Conservation (phyloP, 2,888 invertebrate genomes). For the Drosophila macrothrix region DNA sequence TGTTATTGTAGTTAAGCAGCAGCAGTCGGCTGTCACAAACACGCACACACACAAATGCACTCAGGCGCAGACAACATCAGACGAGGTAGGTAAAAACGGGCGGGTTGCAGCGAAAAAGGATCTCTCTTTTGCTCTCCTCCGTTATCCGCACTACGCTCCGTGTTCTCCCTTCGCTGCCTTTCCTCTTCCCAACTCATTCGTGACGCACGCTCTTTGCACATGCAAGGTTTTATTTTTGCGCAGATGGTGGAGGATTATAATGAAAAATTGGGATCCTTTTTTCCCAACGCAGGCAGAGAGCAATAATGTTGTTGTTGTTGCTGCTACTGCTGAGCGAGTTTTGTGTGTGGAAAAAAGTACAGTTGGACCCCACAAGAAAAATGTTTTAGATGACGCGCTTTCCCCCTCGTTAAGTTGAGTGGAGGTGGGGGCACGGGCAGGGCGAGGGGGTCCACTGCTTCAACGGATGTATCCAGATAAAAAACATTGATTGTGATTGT, state of each 20-base stretch:
- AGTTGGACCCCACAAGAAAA: constrained; percentile 63
- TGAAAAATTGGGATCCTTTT: constrained; percentile 76
- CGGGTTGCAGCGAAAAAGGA: constrained; percentile 63
- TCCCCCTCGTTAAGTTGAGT: background rate
- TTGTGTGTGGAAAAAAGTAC: constrained; percentile 63
- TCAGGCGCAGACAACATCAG: constrained; percentile 11
- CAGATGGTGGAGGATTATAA: constrained; percentile 78
- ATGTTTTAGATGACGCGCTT: constrained; percentile 53
- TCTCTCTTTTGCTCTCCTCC: constrained; percentile 65
- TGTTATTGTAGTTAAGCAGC: constrained; percentile 44
- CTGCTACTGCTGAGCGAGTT: constrained; percentile 21
- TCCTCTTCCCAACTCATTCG: constrained; percentile 19
- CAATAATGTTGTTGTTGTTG: constrained; percentile 6
- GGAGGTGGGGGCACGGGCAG: background rate
- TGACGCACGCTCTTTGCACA: constrained; percentile 76
- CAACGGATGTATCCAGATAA: constrained; percentile 31
- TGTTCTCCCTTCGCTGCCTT: constrained; percentile 3
- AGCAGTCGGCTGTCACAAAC: constrained; percentile 21
- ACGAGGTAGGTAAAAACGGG: constrained; percentile 66
- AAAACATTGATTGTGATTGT: constrained; percentile 19
- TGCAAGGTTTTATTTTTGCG: constrained; percentile 79
- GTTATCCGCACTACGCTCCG: constrained; percentile 31
- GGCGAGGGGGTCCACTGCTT: constrained; percentile 4
- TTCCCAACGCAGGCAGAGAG: constrained; percentile 54
- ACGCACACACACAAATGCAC: constrained; percentile 12